Conservation (phyloP, 2,113 vertebrate species). For the Polyodon spathula region DNA sequence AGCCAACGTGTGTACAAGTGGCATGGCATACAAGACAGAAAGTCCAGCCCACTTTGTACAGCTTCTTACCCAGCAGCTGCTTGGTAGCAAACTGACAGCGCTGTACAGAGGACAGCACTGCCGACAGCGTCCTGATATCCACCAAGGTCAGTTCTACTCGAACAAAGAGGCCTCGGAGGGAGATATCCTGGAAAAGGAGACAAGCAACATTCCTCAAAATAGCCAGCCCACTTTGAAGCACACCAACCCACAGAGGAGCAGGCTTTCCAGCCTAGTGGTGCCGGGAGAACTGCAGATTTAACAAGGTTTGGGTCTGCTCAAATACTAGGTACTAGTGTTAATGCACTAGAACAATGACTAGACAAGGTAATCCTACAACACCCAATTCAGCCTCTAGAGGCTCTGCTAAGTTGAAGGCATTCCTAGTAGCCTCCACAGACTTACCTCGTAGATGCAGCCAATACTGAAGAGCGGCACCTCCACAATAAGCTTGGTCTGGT, state of each 20-base stretch:
- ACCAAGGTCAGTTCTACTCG: slow-evolving; percentile 33
- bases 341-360: neutral
- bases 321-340: too few species aligned
- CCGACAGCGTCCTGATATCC: slow-evolving; percentile 1
- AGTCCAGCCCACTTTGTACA: neutral
- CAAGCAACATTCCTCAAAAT: too few species aligned
- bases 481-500: slow-evolving; percentile 11
- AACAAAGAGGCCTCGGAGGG: slow-evolving; percentile 31
- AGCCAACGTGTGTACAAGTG: too few species aligned
- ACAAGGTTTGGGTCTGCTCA: neutral
- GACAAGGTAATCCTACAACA: too few species aligned
- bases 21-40: neutral
- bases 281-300: neutral
- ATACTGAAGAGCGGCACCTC: slow-evolving; percentile 38
- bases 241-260: too few species aligned
- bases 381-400: neutral
- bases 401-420: neutral
- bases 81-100: slow-evolving; percentile 31
- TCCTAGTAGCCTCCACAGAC: neutral
- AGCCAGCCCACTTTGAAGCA: too few species aligned
- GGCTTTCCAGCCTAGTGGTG: neutral
- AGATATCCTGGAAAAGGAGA: slow-evolving; percentile 27
- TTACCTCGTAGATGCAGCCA: slow-evolving; percentile 41
- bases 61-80: slow-evolving; percentile 38
- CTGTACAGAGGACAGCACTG: slow-evolving; percentile 16